Conservation (phyloP, 2,888 invertebrate genomes). For the Gymnoscelis rufifasciata region DNA sequence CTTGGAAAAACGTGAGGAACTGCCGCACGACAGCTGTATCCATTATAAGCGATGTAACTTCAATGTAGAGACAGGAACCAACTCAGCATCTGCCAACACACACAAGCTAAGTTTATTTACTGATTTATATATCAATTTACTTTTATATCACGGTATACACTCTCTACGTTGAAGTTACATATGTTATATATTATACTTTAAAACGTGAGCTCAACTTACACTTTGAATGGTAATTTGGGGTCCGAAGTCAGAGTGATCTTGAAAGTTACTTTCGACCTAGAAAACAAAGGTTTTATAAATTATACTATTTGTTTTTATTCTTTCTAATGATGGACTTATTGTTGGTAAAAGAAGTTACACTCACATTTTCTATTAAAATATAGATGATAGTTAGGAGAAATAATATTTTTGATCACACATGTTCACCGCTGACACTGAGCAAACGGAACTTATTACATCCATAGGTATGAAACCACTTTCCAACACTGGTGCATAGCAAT, state of each 20-base stretch:
- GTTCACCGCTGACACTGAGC: constrained; percentile 89
- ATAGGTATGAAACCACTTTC: constrained; percentile 95
- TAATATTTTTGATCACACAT: constrained; percentile 41
- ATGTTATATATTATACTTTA: constrained; percentile 9
- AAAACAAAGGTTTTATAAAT: constrained; percentile 21
- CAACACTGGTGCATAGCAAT: constrained; percentile 92
- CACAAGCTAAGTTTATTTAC: constrained; percentile 16
- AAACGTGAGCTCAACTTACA: constrained; percentile 83
- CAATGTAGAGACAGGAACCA: constrained; percentile 46
- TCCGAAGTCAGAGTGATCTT: constrained; percentile 99
- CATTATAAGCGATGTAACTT: constrained; percentile 61
- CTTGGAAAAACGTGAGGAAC: constrained; percentile 74
- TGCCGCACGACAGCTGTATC: constrained; percentile 62
- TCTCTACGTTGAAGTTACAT: constrained; percentile 61
- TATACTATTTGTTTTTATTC: not conserved
- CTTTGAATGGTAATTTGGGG: constrained; percentile 99
- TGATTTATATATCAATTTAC: constrained; percentile 1
- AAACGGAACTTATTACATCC: constrained; percentile 89
- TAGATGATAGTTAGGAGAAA: not conserved
- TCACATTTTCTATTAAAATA: not conserved
- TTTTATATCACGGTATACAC: not conserved
- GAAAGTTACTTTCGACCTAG: constrained; percentile 94
- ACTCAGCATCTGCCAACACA: constrained; percentile 68
- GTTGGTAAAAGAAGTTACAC: not conserved
- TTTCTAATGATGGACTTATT: not conserved